Evolutionary conservation across 2,113 vertebrate genomes (phyloP), one percentile per base, ranked within the genome.

Genomic region (Anolis sagrei): DNA sequence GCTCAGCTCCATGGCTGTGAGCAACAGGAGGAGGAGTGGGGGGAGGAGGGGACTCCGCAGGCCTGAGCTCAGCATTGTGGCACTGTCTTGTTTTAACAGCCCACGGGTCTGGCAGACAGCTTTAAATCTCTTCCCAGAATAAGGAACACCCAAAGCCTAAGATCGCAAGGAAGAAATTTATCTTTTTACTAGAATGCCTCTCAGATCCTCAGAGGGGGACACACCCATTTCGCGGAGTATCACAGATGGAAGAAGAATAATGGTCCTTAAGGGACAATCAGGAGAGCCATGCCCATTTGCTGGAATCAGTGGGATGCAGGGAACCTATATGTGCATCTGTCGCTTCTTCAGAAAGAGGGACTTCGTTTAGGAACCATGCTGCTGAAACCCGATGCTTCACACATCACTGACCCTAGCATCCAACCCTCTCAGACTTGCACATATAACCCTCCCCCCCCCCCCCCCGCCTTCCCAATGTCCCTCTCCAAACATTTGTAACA

Each of bases 141-240:
- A n/a, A 95, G 96, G 95, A 96, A 96, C 95, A 95, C 96, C 95
- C 96, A 93, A 92, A 91, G 93, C 88, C 95, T 91, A 83, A 88
- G 93, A 91, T 51, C 85, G 0, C 51, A 89, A 69, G 77, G 85
- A 94, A 92, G 95, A 95, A 93, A 92, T 72, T 18, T 84, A n/a
- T 82, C 88, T 93, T 87, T 92, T 88, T 87, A 89, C 82, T 70
- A 93, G 86, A 92, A 89, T 58, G 32, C 21, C 62, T 73, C 85
- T 82, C 2, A 27, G 87, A 93, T 90, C 84, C 89, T 21, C 54
- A 0, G 1, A 27, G 88, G 61, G 39, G 84, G 34, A 87, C 94
- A 95, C 93, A 93, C 93, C 94, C 94, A 89, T 74, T 87, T 89
- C 90, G 51, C 79, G 64, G 82, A 89, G 34, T 80, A 25, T 84